phyloP scores from a whole-genome alignment of 2,113 vertebrate species.

The Lepisosteus oculatus region DNA sequence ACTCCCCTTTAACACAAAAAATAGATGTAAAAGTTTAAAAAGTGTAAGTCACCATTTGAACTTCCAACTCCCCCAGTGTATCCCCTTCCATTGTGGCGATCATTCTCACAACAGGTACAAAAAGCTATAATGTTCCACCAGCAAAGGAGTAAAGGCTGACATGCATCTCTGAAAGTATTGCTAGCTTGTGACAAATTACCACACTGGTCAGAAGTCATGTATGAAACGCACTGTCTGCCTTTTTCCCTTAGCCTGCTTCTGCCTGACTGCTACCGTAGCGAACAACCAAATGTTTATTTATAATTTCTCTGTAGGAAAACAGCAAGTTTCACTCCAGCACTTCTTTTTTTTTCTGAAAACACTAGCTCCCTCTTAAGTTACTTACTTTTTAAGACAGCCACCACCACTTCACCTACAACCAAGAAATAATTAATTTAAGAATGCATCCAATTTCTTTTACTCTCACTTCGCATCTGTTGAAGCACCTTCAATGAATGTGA shows the following conservation, averaged over 20 bases:
- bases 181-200: conserved; percentile 5
- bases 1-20: too few species aligned
- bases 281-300: conserved; percentile 5
- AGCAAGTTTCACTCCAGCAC: background rate
- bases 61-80: too few species aligned
- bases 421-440: too few species aligned
- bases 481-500: background rate
- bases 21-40: too few species aligned
- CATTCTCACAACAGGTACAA: background rate
- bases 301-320: conserved; percentile 3
- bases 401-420: conserved; percentile 1
- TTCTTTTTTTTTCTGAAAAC: background rate
- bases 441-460: background rate
- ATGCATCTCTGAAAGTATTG: conserved; percentile 12
- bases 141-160: background rate
- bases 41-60: too few species aligned
- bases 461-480: background rate
- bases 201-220: background rate
- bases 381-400: conserved; percentile 8
- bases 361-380: conserved; percentile 6
- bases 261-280: background rate
- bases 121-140: background rate
- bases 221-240: background rate
- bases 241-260: background rate
- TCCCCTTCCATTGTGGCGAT: too few species aligned